Conservation (phyloP, 2,888 invertebrate species). For the Mystacides longicornis region DNA sequence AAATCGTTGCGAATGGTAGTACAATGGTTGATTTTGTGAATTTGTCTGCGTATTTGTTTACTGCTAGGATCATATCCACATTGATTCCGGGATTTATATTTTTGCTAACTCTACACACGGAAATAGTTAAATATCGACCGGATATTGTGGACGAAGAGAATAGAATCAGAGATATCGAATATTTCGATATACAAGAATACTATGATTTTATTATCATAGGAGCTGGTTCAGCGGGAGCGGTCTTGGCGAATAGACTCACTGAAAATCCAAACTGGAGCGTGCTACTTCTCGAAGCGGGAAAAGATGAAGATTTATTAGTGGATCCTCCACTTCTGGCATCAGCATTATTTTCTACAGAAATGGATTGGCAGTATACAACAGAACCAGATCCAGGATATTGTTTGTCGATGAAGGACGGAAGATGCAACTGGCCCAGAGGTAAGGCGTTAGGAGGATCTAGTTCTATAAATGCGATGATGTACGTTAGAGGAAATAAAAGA, state of each 20-base stretch:
- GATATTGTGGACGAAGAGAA: conserved; percentile 64
- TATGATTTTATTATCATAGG: conserved; percentile 80
- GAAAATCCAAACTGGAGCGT: conserved; percentile 67
- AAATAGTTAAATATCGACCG: conserved; percentile 56
- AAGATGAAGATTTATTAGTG: conserved; percentile 62
- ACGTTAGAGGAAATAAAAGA: conserved; percentile 71
- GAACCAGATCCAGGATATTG: conserved; percentile 65
- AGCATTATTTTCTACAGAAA: conserved; percentile 59
- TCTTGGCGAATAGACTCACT: conserved; percentile 68
- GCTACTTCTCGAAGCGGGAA: conserved; percentile 73
- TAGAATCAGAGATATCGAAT: conserved; percentile 50
- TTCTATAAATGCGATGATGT: conserved; percentile 84
- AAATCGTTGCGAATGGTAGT: not conserved
- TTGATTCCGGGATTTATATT: conserved; percentile 59
- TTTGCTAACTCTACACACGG: conserved; percentile 55
- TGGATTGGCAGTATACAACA: conserved; percentile 79
- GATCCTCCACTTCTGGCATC: conserved; percentile 69
- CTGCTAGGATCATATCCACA: conserved; percentile 57
- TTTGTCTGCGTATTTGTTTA: conserved; percentile 41
- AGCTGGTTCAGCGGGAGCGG: conserved; percentile 76
- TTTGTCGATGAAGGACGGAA: conserved; percentile 54
- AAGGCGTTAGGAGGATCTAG: conserved; percentile 76
- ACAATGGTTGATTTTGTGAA: conserved; percentile 8
- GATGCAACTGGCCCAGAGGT: conserved; percentile 72
- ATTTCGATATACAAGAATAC: conserved; percentile 47